Evolutionary conservation across 2,797 vertebrate genomes (phyloP), one percentile per base, ranked within the genome.

Genomic region (Pseudochromis fuscus): DNA sequence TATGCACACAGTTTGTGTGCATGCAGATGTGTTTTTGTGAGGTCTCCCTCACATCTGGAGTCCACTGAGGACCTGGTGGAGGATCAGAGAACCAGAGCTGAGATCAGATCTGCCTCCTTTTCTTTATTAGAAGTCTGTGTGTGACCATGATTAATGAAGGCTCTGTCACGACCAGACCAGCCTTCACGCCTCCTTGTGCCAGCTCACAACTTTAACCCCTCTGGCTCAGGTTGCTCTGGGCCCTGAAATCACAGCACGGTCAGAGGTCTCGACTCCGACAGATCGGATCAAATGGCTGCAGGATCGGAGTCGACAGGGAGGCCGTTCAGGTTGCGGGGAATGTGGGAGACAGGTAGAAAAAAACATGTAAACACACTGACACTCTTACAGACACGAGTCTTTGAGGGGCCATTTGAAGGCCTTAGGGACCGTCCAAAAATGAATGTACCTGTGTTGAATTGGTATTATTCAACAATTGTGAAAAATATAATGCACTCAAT

Each of bases 101-200:
- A 77, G 67, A 83, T 83, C 50, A 79, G 67, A 76, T 85, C 72
- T 58, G 70, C 72, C 72, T 68, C 63, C 59, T 67, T 69, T 61
- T 49, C 53, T 91, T 79, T 77, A 85, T 87, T 58, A 67, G 42
- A 67, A 3, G 38, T 62, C 24, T 58, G 59, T 65, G 59, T 65
- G 72, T 79, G 75, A 83, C 42, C 67, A 80, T 92, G 90, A 94
- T 92, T 89, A 92, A 94, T 93, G 91, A 87, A 79, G 19, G 3
- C 71, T 68, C 63, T 8, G 59, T 81, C 87, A 82, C 13, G 19
- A 76, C 77, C 16, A 46, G 82, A 81, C 67, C 55, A 48, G 52
- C 61, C 73, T 87, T 87, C 89, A 84, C 61, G 30, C 77, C 85
- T 85, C 59, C 69, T 67, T n/a, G 35, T 78, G 75, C 62, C 79